Percentiles rank a stretch among this genome's conserved stretches.
These are phyloP conservation scores for Keiferia lycopersicella DNA, from an alignment of 2,888 invertebrate genomes.

Conservation along the genomic window DNA sequence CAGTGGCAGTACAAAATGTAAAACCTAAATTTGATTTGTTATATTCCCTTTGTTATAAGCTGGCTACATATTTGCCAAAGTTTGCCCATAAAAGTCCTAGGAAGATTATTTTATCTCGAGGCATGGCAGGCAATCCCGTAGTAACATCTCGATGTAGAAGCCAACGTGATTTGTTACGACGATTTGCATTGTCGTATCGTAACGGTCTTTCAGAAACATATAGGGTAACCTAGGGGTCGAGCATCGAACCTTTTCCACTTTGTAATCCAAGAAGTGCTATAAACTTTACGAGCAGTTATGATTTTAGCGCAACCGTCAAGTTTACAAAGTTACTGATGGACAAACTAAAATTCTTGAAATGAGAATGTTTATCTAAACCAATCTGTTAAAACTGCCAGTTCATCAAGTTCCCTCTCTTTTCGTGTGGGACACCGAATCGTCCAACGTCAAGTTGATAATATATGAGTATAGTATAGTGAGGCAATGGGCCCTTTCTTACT, in stretches of 20 bases:
- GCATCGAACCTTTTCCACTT: constrained; percentile 7
- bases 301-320: background rate
- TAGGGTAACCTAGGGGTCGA: constrained; percentile 34
- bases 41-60: no score
- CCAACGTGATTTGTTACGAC: constrained; percentile 47
- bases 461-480: no score
- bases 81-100: background rate
- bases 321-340: constrained; percentile 1
- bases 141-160: background rate
- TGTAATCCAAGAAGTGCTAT: background rate
- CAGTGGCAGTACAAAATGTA: no score
- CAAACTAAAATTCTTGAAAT: background rate
- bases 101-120: constrained; percentile 5
- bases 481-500: background rate
- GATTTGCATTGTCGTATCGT: constrained; percentile 50
- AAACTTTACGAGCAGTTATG: background rate
- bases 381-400: background rate
- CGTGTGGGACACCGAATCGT: no score
- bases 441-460: no score
- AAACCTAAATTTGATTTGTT: no score
- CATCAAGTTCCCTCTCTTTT: no score
- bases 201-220: constrained; percentile 40
- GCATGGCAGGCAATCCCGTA: constrained; percentile 1
- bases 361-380: background rate
- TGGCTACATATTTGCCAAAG: no score